Evolutionary conservation across 2,113 vertebrate species (phyloP).

Genomic region (Heliornis fulica): DNA sequence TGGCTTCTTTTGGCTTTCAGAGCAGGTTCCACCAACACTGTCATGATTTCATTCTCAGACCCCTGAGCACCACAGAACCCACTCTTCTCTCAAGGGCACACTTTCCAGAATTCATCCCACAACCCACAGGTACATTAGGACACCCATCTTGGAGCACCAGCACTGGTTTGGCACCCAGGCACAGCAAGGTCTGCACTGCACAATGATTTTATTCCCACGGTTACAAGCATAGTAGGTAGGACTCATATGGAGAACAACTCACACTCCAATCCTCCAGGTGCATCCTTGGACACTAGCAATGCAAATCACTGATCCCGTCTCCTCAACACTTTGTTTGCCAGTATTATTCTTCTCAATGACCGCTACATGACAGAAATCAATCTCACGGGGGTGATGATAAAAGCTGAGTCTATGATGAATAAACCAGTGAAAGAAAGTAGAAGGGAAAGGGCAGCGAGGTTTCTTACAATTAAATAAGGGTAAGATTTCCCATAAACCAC

Average conservation of each 20-base stretch:
- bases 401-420: not conserved
- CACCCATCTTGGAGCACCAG: not conserved
- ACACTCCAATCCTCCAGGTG: not conserved
- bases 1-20: not conserved
- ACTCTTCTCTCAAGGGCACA: not conserved
- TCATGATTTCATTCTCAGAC: not conserved
- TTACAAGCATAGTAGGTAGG: not conserved
- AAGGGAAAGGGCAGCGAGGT: not conserved
- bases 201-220: not conserved
- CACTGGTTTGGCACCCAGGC: not conserved
- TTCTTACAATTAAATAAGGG: not conserved
- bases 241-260: not conserved
- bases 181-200: fast-evolving
- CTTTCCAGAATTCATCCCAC: not conserved
- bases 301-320: not conserved
- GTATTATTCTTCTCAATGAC: not conserved
- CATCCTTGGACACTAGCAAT: not conserved
- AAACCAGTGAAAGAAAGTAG: not conserved
- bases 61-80: not conserved
- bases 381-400: not conserved
- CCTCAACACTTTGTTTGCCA: not conserved
- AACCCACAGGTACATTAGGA: not conserved
- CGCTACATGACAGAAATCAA: not conserved
- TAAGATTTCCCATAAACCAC: not conserved
- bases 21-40: not conserved